Evolutionary conservation across 2,888 invertebrate genomes (phyloP).

Genomic region (Campopleginae sp.): DNA sequence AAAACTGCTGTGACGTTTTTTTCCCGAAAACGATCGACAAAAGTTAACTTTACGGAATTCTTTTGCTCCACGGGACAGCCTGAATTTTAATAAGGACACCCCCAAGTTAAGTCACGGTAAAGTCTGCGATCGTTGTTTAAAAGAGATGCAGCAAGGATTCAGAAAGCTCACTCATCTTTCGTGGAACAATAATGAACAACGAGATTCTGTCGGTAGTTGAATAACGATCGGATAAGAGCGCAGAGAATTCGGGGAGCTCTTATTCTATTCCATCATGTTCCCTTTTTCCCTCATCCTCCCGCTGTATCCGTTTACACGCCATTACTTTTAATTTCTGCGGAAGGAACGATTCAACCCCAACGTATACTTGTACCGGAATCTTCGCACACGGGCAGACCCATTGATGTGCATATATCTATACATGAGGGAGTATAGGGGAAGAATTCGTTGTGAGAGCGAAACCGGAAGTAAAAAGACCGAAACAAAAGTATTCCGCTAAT

Average conservation of each 20-base stretch:
- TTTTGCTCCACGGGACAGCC: not conserved
- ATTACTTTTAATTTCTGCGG: slow-evolving; percentile 60
- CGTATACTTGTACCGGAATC: not conserved
- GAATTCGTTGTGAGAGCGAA: slow-evolving; percentile 38
- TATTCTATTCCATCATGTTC: slow-evolving; percentile 42
- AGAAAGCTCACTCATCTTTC: slow-evolving; percentile 33
- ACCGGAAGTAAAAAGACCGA: slow-evolving; percentile 49
- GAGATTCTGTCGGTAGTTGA: slow-evolving; percentile 36
- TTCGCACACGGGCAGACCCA: not conserved
- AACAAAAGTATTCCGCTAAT: slow-evolving; percentile 56
- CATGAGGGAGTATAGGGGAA: slow-evolving; percentile 10
- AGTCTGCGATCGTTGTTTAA: slow-evolving; percentile 22
- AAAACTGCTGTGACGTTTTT: not conserved
- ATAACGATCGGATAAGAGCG: slow-evolving; percentile 49
- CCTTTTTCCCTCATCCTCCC: not conserved
- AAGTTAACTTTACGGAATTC: not conserved
- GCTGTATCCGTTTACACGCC: slow-evolving; percentile 59
- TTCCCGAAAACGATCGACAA: not conserved
- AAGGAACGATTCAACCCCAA: slow-evolving; percentile 49
- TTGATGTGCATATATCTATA: not conserved
- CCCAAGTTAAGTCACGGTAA: not conserved
- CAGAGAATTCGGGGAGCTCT: slow-evolving; percentile 30
- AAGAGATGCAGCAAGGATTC: slow-evolving; percentile 16
- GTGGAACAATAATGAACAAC: slow-evolving; percentile 47
- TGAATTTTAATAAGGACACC: not conserved